These are phyloP conservation scores for Resseliella maxima DNA, from an alignment of 2,888 invertebrate species.

Conservation along the genomic window DNA sequence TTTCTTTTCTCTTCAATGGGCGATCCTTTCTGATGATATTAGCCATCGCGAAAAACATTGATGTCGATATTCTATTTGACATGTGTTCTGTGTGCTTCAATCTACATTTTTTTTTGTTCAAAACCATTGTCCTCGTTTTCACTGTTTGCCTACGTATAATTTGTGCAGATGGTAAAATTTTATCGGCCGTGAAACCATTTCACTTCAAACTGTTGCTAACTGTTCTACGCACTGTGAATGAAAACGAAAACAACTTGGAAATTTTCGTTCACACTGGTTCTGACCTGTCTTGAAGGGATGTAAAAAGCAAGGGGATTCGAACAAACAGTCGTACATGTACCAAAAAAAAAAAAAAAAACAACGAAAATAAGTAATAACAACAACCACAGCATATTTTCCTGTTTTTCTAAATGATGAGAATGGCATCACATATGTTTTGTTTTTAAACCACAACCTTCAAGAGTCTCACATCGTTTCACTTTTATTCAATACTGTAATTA, in stretches of 20 bases:
- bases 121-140: background rate
- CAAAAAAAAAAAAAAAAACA: too few species aligned
- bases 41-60: background rate
- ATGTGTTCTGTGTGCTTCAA: background rate
- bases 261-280: conserved; percentile 21
- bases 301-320: background rate
- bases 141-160: background rate
- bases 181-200: conserved; percentile 37
- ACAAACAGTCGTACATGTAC: background rate
- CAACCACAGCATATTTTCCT: background rate
- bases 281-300: background rate
- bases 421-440: background rate
- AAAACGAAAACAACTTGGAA: background rate
- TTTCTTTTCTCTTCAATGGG: background rate
- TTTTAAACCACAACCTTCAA: background rate
- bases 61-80: background rate
- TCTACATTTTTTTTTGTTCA: background rate
- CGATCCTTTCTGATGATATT: background rate
- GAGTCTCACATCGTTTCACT: background rate
- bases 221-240: background rate
- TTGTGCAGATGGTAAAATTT: conserved; percentile 42
- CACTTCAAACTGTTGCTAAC: conserved; percentile 16
- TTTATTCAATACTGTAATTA: background rate
- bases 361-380: too few species aligned
- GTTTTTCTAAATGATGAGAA: background rate